Base-by-base conservation (phyloP, 1,140 invertebrate species). In the Microplitis demolitor region DNA sequence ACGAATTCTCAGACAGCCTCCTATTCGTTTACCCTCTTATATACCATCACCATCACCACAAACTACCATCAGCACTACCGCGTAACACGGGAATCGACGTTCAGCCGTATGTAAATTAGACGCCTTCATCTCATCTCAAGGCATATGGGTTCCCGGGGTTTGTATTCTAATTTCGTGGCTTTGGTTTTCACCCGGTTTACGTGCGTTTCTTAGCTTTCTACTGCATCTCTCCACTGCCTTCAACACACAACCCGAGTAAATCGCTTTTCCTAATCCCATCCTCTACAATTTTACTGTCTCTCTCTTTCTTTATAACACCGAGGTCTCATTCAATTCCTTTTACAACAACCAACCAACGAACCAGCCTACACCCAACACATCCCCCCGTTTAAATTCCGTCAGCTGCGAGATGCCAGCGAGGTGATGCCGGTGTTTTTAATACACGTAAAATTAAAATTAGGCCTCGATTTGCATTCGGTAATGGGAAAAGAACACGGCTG, bases 361-460 rank as follows among this genome's bases (percentile, higher is more conserved):
- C n/a, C 16, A 71, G 63, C 16, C 58, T 31, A 58, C 51, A 39
- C 33, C 31, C 24, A 24, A 24, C 24, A 24, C 24, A 11, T 8
- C 5, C 34, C 70, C 70, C 33, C 34, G 37, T 53, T 45, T 24
- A 24, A 71, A 45, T 77, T 78, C 78, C 79, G 85, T 87, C 86
- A 88, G 87, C 86, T 88, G 87, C 80, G 84, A 68, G 35, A 53
- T 14, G 58, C 50, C 24, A 16, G 58, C 9, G 70, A 66, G 62
- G 62, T 80, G 80, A 82, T 80, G 80, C 75, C 77, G 79, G 79
- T 78, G 79, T 85, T 89, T 89, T 88, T 88, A 88, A 89, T 89
- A 89, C 87, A 88, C 86, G 87, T 85, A 84, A 89, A 89, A 89
- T 89, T 88, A 89, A 89, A 89, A 89, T 89, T 89, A 88, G 86